Evolutionary conservation across 1,140 invertebrate genomes (phyloP), one percentile per base, ranked within the genome.

Genomic region (Potamilus streckersoni): DNA sequence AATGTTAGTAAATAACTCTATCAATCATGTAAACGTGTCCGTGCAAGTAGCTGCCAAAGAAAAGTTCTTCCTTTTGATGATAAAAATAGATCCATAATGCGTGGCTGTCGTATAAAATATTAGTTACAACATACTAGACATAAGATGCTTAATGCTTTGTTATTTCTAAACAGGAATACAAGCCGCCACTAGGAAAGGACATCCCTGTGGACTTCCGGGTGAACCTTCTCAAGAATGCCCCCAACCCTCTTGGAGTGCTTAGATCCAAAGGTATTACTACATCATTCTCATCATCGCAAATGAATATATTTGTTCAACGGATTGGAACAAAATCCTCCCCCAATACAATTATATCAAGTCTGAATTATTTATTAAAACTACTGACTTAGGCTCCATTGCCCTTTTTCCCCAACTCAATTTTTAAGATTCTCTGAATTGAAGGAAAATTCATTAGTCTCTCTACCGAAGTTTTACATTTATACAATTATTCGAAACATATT

Each of bases 161-260:
- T 72, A 69, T 68, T 67, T 61, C 62, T 72, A 66, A 77, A 11
- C 71, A 85, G 85, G 81, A 83, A 61, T 97, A 96, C 87, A 95
- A 96, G 84, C 92, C 94, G 13, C 95, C 95, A 2, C 93, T 94
- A 11, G 92, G 93, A 1, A 95, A 95, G 86, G 95, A 96, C 84
- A 96, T 96, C 79, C 95, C 95, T 8, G 92, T 94, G 13, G 95
- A 96, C 90, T 94, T 96, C 84, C 92, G 95, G 61, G 90, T 96
- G 13, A 93, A 93, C 73, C 92, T 97, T 57, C 84, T 93, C 27
- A 92, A 92, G 81, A 94, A 95, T 83, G 90, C 92, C 27, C 89
- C 92, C 1, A 95, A 95, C 89, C 84, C 84, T 57, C 82, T 89
- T 27, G 94, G 94, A 16, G 92, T 95, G 57, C 89, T 95, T 56